Base-by-base conservation (phyloP, 2,797 vertebrate species). In the Cryptoblepharus egeriae region DNA sequence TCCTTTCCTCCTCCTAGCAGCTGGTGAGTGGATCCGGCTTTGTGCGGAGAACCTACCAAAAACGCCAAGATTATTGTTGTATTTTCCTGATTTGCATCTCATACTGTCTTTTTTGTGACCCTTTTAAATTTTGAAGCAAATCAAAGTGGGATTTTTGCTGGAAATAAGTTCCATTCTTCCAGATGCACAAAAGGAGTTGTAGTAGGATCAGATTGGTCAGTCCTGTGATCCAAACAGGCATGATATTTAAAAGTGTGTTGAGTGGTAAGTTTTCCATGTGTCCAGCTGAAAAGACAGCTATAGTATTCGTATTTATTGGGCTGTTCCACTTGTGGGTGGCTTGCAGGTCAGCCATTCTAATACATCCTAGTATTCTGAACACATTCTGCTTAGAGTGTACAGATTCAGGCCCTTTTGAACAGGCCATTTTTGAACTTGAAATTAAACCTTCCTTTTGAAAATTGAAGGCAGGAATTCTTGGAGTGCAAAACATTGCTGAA, bases 1-100 rank as follows among this genome's bases (percentile, higher is more conserved):
- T 58, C 22, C 42, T 75, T 28, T 28, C 57, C 24, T 24, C 58
- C 5, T 26, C 39, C 65, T 65, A 90, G 88, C 76, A 80, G 87
- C 83, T 89, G 89, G 88, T 77, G 88, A 81, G 86, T 79, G 89
- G 75, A 81, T 69, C 88, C 2, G 1, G 81, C 64, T 88, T 88
- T 88, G 79, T 86, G 80, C 76, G n/a, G 58, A 81, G 80, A 58
- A 74, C 88, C 79, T 15, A 4, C 60, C 87, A 88, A 89, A 88
- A 74, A 61, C 64, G 15, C 85, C 84, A 87, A 61, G 69, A 49
- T 87, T 75, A 2, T 89, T 88, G n/a, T 32, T 65, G 30, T 65
- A 3, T 18, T 32, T 18, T 32, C 30, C 57, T 58, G 57, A 22
- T 9, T 58, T 58, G 6, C 57, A 24, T 58, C 57, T 24, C 57